phyloP scores from a whole-genome alignment of 2,888 invertebrate species.

The Cataglyphis livida region DNA sequence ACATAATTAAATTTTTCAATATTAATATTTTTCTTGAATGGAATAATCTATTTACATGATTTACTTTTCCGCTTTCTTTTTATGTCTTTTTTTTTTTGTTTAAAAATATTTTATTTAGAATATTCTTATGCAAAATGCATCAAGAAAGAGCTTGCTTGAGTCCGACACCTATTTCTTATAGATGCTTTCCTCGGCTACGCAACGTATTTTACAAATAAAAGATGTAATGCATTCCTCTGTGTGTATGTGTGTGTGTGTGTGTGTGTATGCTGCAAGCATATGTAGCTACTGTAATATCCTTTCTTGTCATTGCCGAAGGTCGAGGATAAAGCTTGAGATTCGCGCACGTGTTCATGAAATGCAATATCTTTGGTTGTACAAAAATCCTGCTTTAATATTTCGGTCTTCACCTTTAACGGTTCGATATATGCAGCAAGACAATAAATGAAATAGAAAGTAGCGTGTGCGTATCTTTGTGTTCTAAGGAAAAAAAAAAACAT shows the following conservation, averaged over 20 bases:
- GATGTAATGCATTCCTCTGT: conserved; percentile 11
- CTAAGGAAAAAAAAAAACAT: background rate
- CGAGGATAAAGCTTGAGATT: conserved; percentile 28
- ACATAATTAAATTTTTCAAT: background rate
- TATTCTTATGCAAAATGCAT: conserved; percentile 38
- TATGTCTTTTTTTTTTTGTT: background rate
- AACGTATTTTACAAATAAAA: conserved; percentile 36
- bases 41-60: background rate
- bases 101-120: background rate
- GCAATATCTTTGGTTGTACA: background rate
- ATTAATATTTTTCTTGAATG: background rate
- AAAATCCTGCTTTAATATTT: background rate
- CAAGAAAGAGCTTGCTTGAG: background rate
- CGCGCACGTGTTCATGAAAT: background rate
- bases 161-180: conserved; percentile 12
- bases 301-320: background rate
- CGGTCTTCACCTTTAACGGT: background rate
- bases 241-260: no score
- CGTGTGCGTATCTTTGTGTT: background rate
- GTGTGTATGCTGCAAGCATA: conserved; percentile 1
- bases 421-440: background rate
- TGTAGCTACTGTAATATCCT: background rate
- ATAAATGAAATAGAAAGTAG: conserved; percentile 22
- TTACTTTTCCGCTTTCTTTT: background rate
- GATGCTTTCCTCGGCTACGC: background rate